These are phyloP conservation scores for Seira musarum DNA, from an alignment of 2,888 invertebrate species.

Conservation along the genomic window DNA sequence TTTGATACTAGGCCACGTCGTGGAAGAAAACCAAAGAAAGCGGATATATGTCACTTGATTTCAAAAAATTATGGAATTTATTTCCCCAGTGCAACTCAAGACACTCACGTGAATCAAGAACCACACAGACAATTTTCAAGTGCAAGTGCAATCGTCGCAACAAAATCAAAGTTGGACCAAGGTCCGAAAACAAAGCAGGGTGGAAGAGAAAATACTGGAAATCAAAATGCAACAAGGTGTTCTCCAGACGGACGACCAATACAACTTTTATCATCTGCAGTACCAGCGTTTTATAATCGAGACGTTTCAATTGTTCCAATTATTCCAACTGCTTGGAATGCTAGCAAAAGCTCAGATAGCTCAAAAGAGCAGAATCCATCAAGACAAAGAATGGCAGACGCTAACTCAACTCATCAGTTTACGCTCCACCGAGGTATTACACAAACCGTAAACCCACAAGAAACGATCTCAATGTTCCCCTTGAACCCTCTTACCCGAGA, in stretches of 20 bases:
- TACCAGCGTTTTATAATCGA: constrained; percentile 41
- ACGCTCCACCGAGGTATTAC: not conserved
- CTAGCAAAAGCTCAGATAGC: not conserved
- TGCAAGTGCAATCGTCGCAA: not conserved
- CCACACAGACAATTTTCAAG: not conserved
- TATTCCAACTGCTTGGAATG: constrained; percentile 34
- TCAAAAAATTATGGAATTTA: constrained; percentile 89
- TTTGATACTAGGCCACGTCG: constrained; percentile 87
- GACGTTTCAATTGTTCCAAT: constrained; percentile 57
- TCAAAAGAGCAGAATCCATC: too few species aligned
- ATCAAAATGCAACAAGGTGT: not conserved
- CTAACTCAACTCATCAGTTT: not conserved
- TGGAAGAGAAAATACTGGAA: not conserved
- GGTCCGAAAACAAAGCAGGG: not conserved
- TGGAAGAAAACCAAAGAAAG: constrained; percentile 92
- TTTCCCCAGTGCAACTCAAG: constrained; percentile 55
- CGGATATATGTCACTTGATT: constrained; percentile 91
- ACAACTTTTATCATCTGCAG: not conserved
- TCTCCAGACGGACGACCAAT: not conserved
- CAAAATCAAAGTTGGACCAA: not conserved
- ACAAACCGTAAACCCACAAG: constrained; percentile 13
- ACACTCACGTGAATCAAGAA: not conserved
- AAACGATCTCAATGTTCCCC: constrained; percentile 59
- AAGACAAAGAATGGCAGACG: not conserved
- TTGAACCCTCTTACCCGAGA: constrained; percentile 16